A percentile compares a stretch with the other conserved stretches of the same genome.
Evolutionary conservation across 2,797 vertebrate species (phyloP).

Genomic region (Propithecus deckenii): DNA sequence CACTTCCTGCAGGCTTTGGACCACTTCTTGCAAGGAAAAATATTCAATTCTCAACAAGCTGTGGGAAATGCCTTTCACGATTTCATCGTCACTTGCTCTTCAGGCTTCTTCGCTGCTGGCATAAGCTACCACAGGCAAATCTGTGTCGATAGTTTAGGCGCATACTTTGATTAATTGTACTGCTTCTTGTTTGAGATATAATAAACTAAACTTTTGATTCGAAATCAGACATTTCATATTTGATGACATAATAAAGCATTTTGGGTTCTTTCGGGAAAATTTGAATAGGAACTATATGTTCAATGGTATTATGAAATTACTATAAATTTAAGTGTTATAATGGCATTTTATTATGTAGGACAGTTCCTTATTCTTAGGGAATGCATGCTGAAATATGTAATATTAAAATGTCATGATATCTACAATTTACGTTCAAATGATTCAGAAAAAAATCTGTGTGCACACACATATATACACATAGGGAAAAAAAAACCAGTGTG

Average conservation of each 20-base stretch:
- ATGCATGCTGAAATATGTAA: neutral
- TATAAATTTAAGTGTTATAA: neutral
- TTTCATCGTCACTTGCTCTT: too few relatives aligned
- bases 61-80: too few relatives aligned
- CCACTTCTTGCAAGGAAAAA: too few relatives aligned
- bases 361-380: neutral
- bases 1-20: too few relatives aligned
- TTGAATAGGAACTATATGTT: neutral
- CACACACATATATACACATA: neutral
- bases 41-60: too few relatives aligned
- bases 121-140: too few relatives aligned
- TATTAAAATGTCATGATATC: neutral
- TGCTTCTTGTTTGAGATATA: too few relatives aligned
- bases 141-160: too few relatives aligned
- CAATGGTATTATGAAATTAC: neutral
- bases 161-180: too few relatives aligned
- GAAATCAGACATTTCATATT: too few relatives aligned
- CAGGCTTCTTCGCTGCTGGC: too few relatives aligned
- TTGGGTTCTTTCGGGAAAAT: neutral
- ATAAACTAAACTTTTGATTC: too few relatives aligned
- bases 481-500: neutral
- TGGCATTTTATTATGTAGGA: neutral
- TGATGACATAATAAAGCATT: neutral
- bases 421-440: neutral
- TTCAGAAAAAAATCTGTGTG: neutral